A percentile compares a stretch with the other conserved stretches of the same genome.
Conservation (phyloP, 2,888 invertebrate genomes). For the Drosophila prolongata region DNA sequence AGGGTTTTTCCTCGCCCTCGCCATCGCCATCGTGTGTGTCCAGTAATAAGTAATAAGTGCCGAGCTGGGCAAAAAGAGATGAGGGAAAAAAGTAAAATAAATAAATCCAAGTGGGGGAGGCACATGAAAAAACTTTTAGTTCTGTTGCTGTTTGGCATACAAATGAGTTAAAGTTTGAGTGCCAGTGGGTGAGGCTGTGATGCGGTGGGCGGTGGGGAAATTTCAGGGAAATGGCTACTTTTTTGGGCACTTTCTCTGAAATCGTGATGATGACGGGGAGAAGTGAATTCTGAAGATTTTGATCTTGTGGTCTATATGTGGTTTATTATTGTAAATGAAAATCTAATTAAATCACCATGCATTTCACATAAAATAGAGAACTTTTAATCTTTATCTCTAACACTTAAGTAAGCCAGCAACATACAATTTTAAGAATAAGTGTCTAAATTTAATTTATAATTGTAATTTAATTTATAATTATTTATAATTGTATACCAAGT, state of each 20-base stretch:
- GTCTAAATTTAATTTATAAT: no score
- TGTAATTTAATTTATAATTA: no score
- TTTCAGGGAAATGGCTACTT: slow-evolving; percentile 30
- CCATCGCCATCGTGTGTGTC: slow-evolving; percentile 32
- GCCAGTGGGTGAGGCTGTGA: background rate
- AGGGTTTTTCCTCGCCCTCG: slow-evolving; percentile 49
- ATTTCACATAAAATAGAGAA: no score
- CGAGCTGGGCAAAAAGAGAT: slow-evolving; percentile 49
- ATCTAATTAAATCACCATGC: no score
- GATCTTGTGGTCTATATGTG: background rate
- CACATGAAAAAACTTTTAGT: slow-evolving; percentile 76
- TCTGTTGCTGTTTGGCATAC: slow-evolving; percentile 74
- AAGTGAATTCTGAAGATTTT: slow-evolving; percentile 20
- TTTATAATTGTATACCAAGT: no score
- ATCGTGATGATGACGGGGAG: slow-evolving; percentile 13
- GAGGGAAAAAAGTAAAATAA: slow-evolving; percentile 29
- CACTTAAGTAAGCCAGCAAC: background rate
- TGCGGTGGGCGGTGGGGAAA: background rate
- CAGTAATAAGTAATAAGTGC: slow-evolving; percentile 81
- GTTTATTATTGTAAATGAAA: background rate
- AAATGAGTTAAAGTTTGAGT: slow-evolving; percentile 75
- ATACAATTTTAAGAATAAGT: background rate
- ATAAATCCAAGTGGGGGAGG: slow-evolving; percentile 50
- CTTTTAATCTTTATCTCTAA: no score
- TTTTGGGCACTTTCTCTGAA: slow-evolving; percentile 1